Evolutionary conservation across 2,888 invertebrate genomes (phyloP).

Genomic region (Sesia apiformis): DNA sequence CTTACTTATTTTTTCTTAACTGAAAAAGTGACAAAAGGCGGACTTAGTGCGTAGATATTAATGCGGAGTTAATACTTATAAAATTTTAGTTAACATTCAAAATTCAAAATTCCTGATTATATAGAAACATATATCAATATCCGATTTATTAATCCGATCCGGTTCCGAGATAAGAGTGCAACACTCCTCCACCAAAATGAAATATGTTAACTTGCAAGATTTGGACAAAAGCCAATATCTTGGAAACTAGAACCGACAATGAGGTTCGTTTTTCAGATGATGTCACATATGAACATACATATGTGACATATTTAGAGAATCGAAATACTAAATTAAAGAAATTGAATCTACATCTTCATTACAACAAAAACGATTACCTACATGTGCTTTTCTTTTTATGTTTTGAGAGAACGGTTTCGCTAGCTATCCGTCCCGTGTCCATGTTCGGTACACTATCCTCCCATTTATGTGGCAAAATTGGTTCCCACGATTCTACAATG

Average conservation of each 20-base stretch:
- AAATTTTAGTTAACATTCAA: no score
- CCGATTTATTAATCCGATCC: no score
- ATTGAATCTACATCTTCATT: not conserved
- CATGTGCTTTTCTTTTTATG: conserved; percentile 34
- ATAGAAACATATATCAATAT: no score
- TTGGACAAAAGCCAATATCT: not conserved
- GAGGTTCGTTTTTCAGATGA: not conserved
- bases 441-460: conserved; percentile 20
- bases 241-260: not conserved
- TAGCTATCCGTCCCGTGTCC: conserved; percentile 28
- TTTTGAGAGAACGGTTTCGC: conserved; percentile 28
- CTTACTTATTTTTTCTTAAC: no score
- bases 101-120: no score
- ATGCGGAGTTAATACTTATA: no score
- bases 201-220: no score
- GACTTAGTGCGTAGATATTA: no score
- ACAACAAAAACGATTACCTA: not conserved
- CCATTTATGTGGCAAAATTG: conserved; percentile 21
- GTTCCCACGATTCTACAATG: conserved; percentile 54
- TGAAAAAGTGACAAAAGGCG: no score
- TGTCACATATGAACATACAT: not conserved
- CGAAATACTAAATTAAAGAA: not conserved
- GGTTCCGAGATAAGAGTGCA: no score
- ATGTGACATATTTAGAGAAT: not conserved
- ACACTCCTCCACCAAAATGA: no score